Conservation (phyloP, 2,797 vertebrate species). For the Arrhamphus sclerolepis region DNA sequence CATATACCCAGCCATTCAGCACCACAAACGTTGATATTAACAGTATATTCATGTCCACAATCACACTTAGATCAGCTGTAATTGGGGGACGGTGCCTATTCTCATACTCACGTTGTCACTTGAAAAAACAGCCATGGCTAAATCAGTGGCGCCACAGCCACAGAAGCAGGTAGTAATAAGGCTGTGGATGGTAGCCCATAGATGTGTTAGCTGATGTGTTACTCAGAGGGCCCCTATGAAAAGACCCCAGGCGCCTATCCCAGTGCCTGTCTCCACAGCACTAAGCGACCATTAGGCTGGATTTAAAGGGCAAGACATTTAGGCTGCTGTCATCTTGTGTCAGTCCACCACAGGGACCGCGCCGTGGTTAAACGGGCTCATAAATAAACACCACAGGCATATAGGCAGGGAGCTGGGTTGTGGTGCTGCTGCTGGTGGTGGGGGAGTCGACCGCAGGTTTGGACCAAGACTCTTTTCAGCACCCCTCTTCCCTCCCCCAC, state of each 20-base stretch:
- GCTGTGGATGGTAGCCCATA: conserved; percentile 70
- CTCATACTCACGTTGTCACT: conserved; percentile 61
- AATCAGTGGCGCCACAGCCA: conserved; percentile 76
- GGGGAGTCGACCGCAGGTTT: conserved; percentile 72
- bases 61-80: conserved; percentile 56
- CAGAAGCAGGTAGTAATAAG: conserved; percentile 79
- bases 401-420: conserved; percentile 68
- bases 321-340: conserved; percentile 80
- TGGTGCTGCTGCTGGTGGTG: conserved; percentile 62
- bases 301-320: conserved; percentile 81
- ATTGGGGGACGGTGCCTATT: conserved; percentile 56
- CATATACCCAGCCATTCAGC: conserved; percentile 35
- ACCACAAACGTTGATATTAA: conserved; percentile 68
- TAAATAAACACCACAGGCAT: conserved; percentile 83
- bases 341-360: conserved; percentile 80
- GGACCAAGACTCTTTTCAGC: conserved; percentile 68
- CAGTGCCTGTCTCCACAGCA: conserved; percentile 72
- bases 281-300: conserved; percentile 77
- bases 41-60: conserved; percentile 61
- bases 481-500: conserved; percentile 51
- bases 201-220: conserved; percentile 81
- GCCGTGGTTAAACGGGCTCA: conserved; percentile 79
- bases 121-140: conserved; percentile 55
- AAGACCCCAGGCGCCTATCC: conserved; percentile 79
- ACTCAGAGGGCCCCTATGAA: conserved; percentile 76